Evolutionary conservation across 92 coral and sea anemone genomes (phyloP).

Genomic region (Epizoanthus fatuus): DNA sequence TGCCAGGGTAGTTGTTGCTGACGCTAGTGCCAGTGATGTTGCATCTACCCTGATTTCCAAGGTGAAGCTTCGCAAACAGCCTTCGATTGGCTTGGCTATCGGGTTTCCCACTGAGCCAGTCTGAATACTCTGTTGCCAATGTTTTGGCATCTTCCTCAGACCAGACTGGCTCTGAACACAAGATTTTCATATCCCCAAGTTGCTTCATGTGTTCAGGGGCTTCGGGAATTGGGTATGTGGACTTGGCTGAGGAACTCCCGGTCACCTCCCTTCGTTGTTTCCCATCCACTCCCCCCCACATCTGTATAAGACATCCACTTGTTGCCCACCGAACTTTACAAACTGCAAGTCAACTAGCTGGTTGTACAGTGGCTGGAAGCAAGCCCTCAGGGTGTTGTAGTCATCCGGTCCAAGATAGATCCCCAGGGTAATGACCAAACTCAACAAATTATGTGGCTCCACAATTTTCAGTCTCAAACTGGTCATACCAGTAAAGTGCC

Average conservation of each 20-base stretch:
- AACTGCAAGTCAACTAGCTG: not conserved
- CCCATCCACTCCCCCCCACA: slow-evolving; percentile 38
- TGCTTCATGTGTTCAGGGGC: slow-evolving; percentile 62
- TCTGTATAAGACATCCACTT: not conserved
- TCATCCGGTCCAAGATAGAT: slow-evolving; percentile 54
- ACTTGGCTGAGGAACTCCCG: slow-evolving; percentile 63
- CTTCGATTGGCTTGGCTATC: slow-evolving; percentile 17
- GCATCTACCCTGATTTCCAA: slow-evolving; percentile 50
- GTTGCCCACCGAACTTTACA: not conserved
- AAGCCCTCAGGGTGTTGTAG: slow-evolving; percentile 32
- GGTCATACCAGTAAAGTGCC: slow-evolving; percentile 55
- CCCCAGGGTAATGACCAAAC: slow-evolving; percentile 44
- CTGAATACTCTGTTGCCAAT: not conserved
- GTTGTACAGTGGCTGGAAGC: slow-evolving; percentile 36
- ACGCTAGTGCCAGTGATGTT: slow-evolving; percentile 44
- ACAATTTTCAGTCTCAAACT: slow-evolving; percentile 46
- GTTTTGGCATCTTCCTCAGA: not conserved
- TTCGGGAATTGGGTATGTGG: slow-evolving; percentile 62
- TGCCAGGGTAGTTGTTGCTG: slow-evolving; percentile 54
- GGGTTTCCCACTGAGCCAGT: not conserved
- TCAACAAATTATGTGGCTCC: slow-evolving; percentile 32
- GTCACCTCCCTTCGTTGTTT: slow-evolving; percentile 44
- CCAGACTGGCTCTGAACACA: slow-evolving; percentile 43
- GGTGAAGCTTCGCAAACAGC: slow-evolving; percentile 53
- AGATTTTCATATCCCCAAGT: slow-evolving; percentile 57